These are phyloP conservation scores for Calvadosia cruxmelitensis DNA, from an alignment of 30 jellyfish, hydroid and myxozoan species.

Conservation along the genomic window DNA sequence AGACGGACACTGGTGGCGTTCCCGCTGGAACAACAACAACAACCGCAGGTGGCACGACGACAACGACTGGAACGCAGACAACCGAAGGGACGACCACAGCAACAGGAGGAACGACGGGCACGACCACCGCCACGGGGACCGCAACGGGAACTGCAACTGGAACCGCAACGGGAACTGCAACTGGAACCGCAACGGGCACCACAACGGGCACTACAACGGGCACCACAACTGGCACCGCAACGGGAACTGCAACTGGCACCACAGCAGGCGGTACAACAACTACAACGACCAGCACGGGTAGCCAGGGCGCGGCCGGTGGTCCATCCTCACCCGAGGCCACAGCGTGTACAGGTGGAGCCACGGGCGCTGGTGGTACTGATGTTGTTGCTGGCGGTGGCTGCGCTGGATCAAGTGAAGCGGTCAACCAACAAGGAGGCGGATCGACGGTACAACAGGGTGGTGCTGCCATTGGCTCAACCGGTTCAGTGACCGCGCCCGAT, in stretches of 20 bases:
- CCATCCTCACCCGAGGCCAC: constrained; percentile 2
- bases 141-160: constrained; percentile 15
- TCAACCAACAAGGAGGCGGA: not conserved
- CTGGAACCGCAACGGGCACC: constrained; percentile 2
- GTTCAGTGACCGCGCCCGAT: not conserved
- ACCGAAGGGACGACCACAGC: constrained; percentile 15
- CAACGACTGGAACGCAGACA: not conserved
- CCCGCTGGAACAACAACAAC: not conserved
- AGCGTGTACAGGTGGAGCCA: constrained; percentile 5
- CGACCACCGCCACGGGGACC: not conserved
- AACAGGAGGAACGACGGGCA: constrained; percentile 5
- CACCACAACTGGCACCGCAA: constrained; percentile 3
- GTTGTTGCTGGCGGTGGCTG: constrained; percentile 5
- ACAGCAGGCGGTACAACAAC: not conserved
- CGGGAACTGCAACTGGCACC: not conserved
- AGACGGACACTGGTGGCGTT: not conserved
- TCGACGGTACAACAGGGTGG: not conserved
- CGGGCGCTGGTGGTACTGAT: constrained; percentile 10
- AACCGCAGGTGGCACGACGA: not conserved
- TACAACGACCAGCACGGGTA: not conserved
- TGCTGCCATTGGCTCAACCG: not conserved
- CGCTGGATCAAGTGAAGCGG: not conserved
- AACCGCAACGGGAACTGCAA: constrained; percentile 13
- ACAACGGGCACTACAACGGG: not conserved
- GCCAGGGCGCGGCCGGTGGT: not conserved